These are phyloP conservation scores for Empidonax traillii DNA, from an alignment of 2,113 vertebrate genomes.

Conservation along the genomic window DNA sequence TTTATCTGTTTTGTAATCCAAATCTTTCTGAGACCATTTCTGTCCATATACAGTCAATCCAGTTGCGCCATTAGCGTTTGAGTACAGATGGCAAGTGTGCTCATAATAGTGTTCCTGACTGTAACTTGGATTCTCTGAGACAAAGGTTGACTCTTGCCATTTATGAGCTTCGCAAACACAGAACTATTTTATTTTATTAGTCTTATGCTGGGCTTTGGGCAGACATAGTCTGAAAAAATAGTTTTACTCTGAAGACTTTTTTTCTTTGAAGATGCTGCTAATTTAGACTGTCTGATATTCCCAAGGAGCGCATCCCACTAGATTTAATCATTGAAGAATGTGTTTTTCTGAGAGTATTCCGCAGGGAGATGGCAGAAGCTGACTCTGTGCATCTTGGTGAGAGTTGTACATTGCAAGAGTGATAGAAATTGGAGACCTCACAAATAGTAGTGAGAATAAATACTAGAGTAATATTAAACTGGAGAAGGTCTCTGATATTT, in stretches of 20 bases:
- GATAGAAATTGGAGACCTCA: background rate
- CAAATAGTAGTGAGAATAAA: constrained; percentile 18
- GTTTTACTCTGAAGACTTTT: background rate
- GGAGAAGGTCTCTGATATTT: background rate
- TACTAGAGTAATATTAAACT: constrained; percentile 7
- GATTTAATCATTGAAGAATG: background rate
- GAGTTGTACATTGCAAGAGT: background rate
- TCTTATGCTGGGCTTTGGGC: background rate
- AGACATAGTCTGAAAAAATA: background rate
- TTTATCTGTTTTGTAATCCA: constrained; percentile 66
- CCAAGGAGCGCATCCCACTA: background rate
- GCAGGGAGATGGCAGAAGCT: background rate
- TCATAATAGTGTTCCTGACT: background rate
- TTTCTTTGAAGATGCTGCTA: background rate
- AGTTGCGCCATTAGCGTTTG: background rate
- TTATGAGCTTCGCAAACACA: background rate
- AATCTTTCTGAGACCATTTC: constrained; percentile 45
- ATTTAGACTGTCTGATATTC: background rate
- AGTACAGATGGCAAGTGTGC: constrained; percentile 62
- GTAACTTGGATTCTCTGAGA: background rate
- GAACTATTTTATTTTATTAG: background rate
- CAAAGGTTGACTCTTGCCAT: background rate
- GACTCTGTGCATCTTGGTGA: background rate
- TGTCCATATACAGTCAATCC: constrained; percentile 65
- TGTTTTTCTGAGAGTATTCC: background rate